phyloP scores from a whole-genome alignment of 2,888 invertebrate genomes.

The Andrena bucephala region DNA sequence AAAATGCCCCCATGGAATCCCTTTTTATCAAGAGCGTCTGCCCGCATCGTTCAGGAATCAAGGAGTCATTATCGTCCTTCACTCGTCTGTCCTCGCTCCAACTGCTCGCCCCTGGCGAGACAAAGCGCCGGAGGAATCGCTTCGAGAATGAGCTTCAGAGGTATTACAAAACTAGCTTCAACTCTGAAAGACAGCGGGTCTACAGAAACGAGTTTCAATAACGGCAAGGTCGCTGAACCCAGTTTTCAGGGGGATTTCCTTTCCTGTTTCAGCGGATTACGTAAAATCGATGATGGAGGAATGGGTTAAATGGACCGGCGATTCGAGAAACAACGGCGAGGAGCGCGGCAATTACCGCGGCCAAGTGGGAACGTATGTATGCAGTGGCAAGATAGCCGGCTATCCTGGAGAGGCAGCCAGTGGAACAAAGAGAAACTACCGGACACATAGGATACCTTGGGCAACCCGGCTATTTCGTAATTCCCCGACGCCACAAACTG shows the following conservation, averaged over 20 bases:
- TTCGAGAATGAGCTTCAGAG: no score
- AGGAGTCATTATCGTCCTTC: conserved; percentile 12
- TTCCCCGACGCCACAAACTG: conserved; percentile 52
- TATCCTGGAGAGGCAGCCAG: conserved; percentile 73
- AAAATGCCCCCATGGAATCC: conserved; percentile 7
- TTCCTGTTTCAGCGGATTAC: conserved; percentile 7
- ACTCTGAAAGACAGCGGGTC: no score
- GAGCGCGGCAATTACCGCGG: conserved; percentile 32
- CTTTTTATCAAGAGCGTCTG: conserved; percentile 6
- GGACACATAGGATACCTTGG: conserved; percentile 77
- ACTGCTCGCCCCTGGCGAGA: background rate
- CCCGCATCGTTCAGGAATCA: background rate
- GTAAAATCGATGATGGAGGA: conserved; percentile 17
- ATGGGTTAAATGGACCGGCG: conserved; percentile 27
- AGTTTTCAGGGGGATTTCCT: background rate
- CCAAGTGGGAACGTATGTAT: conserved; percentile 30
- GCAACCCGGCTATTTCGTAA: conserved; percentile 78
- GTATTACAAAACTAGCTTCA: no score
- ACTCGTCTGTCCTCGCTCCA: background rate
- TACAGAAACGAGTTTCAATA: background rate
- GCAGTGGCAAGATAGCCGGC: conserved; percentile 20
- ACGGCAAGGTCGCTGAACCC: background rate
- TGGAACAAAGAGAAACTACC: conserved; percentile 82
- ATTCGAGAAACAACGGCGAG: conserved; percentile 9
- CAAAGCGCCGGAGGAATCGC: background rate